These are phyloP conservation scores for Proteles cristata DNA, from an alignment of 2,113 vertebrate genomes.

Conservation along the genomic window DNA sequence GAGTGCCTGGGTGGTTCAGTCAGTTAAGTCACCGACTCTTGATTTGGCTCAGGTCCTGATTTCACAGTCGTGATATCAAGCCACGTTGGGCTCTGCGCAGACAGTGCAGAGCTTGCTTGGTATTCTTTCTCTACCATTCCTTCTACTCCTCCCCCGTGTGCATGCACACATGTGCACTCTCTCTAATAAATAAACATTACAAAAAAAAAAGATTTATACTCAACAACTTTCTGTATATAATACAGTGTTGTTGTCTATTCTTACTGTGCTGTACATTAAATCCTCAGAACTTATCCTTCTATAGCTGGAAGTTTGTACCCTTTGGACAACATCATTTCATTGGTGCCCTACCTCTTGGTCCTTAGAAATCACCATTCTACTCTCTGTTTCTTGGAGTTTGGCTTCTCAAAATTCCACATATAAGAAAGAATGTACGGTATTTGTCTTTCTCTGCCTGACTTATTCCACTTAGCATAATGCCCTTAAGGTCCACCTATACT, in stretches of 20 bases:
- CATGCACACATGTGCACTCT: too few relatives aligned
- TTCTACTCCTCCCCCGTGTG: too few relatives aligned
- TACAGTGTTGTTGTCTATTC: neutral
- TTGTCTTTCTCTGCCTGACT: neutral
- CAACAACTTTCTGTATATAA: neutral
- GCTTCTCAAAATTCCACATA: neutral
- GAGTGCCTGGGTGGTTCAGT: too few relatives aligned
- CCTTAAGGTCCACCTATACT: neutral
- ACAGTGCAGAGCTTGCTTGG: too few relatives aligned
- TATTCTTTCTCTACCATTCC: too few relatives aligned
- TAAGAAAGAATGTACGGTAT: neutral
- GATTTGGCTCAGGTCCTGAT: too few relatives aligned
- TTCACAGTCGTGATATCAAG: too few relatives aligned
- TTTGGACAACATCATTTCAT: neutral
- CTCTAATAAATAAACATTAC: too few relatives aligned
- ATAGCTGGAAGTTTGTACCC: neutral
- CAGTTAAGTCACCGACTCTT: too few relatives aligned
- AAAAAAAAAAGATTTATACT: neutral
- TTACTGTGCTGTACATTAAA: neutral
- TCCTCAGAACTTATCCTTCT: neutral
- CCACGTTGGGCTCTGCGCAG: too few relatives aligned
- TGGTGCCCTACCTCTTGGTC: neutral
- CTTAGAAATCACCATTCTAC: neutral
- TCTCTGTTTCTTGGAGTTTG: neutral
- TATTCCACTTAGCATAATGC: neutral